Base-by-base conservation (phyloP, 2,888 invertebrate genomes). In the Hirtodrosophila cameraria region DNA sequence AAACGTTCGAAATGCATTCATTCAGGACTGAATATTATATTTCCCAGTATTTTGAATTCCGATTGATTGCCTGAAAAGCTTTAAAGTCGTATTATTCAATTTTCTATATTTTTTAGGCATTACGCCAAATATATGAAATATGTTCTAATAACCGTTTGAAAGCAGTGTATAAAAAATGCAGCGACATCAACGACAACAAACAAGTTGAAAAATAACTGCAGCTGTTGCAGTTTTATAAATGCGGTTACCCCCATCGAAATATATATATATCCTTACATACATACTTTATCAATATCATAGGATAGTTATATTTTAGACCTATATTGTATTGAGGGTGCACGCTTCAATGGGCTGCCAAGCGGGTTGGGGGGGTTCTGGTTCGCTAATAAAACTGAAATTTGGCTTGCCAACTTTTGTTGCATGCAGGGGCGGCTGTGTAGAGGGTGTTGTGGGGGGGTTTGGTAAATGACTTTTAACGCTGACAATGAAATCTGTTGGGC, bases 161-260 rank as follows among this genome's bases (percentile, higher is more conserved):
- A 58, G n/a, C n/a, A n/a, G 58, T 18, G 78, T 41, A 67, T 61
- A 16, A 27, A 12, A 41, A 30, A n/a, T 18, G 31, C 28, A 54
- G 49, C 61, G 38, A 60, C 60, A 75, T 18, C 71, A 75, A 63
- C 39, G 71, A 42, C 76, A 71, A 83, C 80, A 86, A 83, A 71
- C 80, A 78, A 64, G 57, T 53, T 69, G 61, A 85, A 80, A 87
- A 85, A 87, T 78, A 80, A 87, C 64, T 80, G 80, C 80, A 80
- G 80, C 80, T 80, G 80, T 85, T 80, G 80, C 80, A 80, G 86
- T 87, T 80, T 87, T 82, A 70, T 78, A 81, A 87, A 82, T 85
- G 79, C 52, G 85, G 66, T 74, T 65, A 41, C 67, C 42, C 50
- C 31, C 54, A 30, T 28, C 13, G 27, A 28, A 27, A 31, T 25